Percentiles rank a stretch among this genome's conserved stretches.
phyloP scores from a whole-genome alignment of 1,140 invertebrate species.

The Lamellibrachia luymesi region DNA sequence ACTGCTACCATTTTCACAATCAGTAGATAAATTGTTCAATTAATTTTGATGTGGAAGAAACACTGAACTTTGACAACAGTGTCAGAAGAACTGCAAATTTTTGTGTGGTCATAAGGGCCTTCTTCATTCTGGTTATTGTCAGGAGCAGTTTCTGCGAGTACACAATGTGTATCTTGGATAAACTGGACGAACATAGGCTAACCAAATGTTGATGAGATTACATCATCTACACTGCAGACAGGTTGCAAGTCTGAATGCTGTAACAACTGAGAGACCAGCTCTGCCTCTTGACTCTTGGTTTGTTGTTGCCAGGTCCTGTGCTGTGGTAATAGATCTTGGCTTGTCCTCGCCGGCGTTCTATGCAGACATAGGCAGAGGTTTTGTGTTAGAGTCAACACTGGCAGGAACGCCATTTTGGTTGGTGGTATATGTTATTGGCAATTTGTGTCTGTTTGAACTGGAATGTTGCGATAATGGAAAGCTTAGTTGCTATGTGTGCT shows the following conservation, averaged over 20 bases:
- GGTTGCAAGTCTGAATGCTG: not conserved
- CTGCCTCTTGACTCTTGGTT: not conserved
- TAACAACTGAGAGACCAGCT: not conserved
- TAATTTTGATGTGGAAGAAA: not conserved
- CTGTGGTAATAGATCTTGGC: not conserved
- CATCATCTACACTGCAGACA: not conserved
- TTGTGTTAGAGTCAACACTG: not conserved
- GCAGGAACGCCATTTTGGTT: not conserved
- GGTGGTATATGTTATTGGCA: not conserved
- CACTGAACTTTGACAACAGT: too few species aligned
- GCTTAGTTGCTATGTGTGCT: not conserved
- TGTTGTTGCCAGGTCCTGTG: not conserved
- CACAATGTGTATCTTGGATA: not conserved
- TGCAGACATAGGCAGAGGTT: not conserved
- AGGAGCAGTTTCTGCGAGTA: not conserved
- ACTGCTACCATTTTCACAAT: not conserved
- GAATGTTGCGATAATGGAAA: not conserved
- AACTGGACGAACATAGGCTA: not conserved
- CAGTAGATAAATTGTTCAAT: not conserved
- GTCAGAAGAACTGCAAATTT: not conserved
- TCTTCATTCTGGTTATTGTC: too few species aligned
- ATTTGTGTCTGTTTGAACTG: not conserved
- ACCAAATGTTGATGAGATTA: not conserved
- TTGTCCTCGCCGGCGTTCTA: not conserved
- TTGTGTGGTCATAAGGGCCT: not conserved